Evolutionary conservation across 1,140 invertebrate species (phyloP), one percentile per base, ranked within the genome.

Genomic region (Musca vetustissima): DNA sequence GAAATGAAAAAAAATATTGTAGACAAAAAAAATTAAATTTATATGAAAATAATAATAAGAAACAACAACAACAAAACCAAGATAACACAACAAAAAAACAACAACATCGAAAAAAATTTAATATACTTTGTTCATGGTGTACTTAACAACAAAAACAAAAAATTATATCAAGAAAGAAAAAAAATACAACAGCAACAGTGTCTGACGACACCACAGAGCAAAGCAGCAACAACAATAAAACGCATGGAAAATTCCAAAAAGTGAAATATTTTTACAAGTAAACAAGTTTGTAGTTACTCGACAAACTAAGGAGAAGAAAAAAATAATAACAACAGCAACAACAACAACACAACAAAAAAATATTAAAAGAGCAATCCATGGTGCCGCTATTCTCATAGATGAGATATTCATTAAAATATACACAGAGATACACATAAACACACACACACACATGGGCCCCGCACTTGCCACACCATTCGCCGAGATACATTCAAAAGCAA

Each of bases 241-340:
- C 64, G 24, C 43, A 66, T 66, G 64, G 64, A 66, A 66, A 66
- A 66, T 52, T 66, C 64, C 64, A 66, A 66, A 49, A 50, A 36
- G 25, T 48, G 25, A 65, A 65, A 52, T 66, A 66, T 66, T 66
- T 43, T 66, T 47, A 49, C 64, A 66, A 66, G 64, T 66, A 52
- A 66, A 66, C 28, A 61, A 61, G 57, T 61, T 61, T 61, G 17
- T 61, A 28, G 24, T n/a, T n/a, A 57, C 24, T 24, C 24, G 4
- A 57, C 22, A 17, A 57, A 28, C 24, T 17, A 53, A 7, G 36
- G 11, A 43, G 36, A 21, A 64, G 15, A 64, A 47, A 47, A n/a
- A 19, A 14, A 64, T 64, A 24, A 64, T 15, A 49, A 7, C 4
- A 64, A 19, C 61, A 64, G 15, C 19, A 64, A 64, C 8, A 47